phyloP scores from a whole-genome alignment of 1,140 invertebrate species.

The Capitella teleta region DNA sequence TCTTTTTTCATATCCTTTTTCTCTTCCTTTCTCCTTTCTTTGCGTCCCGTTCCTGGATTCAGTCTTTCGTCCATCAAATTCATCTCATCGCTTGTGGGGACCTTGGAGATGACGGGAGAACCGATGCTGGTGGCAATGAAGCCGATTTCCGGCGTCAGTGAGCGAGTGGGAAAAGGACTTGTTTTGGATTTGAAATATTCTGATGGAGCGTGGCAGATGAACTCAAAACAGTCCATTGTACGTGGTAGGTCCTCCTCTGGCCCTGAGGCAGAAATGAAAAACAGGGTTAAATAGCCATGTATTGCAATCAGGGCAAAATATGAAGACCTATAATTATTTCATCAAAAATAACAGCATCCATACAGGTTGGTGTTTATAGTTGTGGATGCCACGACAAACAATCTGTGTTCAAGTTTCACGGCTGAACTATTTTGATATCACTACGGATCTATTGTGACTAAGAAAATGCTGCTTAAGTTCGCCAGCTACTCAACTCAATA shows the following conservation, averaged over 20 bases:
- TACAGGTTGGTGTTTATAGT: background rate
- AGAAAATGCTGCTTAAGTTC: background rate
- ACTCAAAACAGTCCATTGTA: conserved; percentile 76
- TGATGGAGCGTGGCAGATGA: conserved; percentile 83
- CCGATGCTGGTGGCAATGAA: conserved; percentile 41
- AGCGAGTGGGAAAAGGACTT: conserved; percentile 57
- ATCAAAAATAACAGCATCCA: too few species aligned
- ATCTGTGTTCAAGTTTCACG: background rate
- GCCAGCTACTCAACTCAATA: too few species aligned
- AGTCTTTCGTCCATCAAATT: too few species aligned
- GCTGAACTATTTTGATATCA: background rate
- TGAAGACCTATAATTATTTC: too few species aligned
- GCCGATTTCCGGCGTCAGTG: conserved; percentile 31
- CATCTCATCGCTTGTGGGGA: too few species aligned
- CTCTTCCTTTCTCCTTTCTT: too few species aligned
- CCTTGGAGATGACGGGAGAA: too few species aligned
- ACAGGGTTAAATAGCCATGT: conserved; percentile 1
- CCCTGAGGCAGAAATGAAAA: conserved; percentile 50
- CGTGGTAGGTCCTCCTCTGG: conserved; percentile 82
- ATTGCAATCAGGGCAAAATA: conserved; percentile 6
- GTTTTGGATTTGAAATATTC: conserved; percentile 73
- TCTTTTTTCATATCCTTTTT: too few species aligned
- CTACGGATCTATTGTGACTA: background rate
- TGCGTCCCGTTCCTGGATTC: too few species aligned
- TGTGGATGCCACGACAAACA: background rate